phyloP scores from a whole-genome alignment of 2,888 invertebrate species.

The Ennomos quercinarius region DNA sequence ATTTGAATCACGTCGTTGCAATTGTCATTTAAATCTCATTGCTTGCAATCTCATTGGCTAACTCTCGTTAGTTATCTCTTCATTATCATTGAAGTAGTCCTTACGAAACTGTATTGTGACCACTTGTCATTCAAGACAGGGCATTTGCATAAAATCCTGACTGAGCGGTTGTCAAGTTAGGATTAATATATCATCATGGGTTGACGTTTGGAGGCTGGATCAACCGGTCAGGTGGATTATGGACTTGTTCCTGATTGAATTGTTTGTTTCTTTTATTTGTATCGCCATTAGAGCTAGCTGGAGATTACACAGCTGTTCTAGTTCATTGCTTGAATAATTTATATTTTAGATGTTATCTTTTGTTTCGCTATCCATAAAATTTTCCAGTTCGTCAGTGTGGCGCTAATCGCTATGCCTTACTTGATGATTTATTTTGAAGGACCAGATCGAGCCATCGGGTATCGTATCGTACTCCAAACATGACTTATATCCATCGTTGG shows the following conservation, averaged over 20 bases:
- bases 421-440: no score
- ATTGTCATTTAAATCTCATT: no score
- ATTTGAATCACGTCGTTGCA: neutral
- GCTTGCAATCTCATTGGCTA: constrained; percentile 5
- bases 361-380: no score
- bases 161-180: constrained; percentile 36
- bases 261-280: constrained; percentile 3
- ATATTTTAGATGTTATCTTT: no score
- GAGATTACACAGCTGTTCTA: no score
- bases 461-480: no score
- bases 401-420: no score
- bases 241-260: constrained; percentile 19
- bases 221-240: constrained; percentile 48
- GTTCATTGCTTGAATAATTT: no score
- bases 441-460: no score
- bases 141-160: constrained; percentile 37
- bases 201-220: constrained; percentile 35
- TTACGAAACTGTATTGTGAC: constrained; percentile 36
- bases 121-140: constrained; percentile 42
- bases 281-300: constrained; percentile 1
- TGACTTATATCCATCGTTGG: no score
- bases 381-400: no score
- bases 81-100: constrained; percentile 27
- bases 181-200: constrained; percentile 39
- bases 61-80: constrained; percentile 13